Conservation (phyloP, 2,113 vertebrate genomes). For the Coregonus clupeaformis region DNA sequence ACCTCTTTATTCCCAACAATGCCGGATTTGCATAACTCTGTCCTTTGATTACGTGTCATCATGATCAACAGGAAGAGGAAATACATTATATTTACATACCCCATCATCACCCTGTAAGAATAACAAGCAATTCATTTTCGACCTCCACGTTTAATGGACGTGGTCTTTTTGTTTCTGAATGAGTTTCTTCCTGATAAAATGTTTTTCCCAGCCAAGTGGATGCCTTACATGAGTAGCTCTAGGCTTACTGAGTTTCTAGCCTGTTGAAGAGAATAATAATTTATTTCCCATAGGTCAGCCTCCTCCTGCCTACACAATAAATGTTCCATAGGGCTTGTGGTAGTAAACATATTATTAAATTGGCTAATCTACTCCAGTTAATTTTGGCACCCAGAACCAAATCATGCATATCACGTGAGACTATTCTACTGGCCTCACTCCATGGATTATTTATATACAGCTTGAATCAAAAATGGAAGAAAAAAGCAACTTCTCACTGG, state of each 20-base stretch:
- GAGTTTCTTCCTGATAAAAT: constrained; percentile 20
- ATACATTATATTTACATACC: constrained; percentile 39
- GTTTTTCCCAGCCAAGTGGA: background rate
- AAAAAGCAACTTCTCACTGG: too few relatives aligned
- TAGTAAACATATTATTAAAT: too few relatives aligned
- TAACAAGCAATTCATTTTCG: constrained; percentile 1
- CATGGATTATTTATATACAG: too few relatives aligned
- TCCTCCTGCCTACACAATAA: too few relatives aligned
- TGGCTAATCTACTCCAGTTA: too few relatives aligned
- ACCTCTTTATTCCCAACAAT: background rate
- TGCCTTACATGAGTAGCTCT: background rate
- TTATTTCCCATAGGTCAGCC: too few relatives aligned
- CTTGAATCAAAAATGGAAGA: too few relatives aligned
- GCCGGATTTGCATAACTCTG: background rate
- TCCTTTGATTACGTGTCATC: constrained; percentile 5
- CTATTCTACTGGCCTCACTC: too few relatives aligned
- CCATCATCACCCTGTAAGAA: constrained; percentile 30
- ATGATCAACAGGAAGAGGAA: constrained; percentile 31
- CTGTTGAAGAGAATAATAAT: too few relatives aligned
- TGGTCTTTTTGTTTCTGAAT: constrained; percentile 12
- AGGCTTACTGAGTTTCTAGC: background rate
- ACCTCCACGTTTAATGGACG: background rate
- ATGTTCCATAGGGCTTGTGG: too few relatives aligned
- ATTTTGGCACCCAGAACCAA: too few relatives aligned
- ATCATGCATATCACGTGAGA: too few relatives aligned